Conservation (phyloP, 2,888 invertebrate genomes). For the Maniola hyperantus region DNA sequence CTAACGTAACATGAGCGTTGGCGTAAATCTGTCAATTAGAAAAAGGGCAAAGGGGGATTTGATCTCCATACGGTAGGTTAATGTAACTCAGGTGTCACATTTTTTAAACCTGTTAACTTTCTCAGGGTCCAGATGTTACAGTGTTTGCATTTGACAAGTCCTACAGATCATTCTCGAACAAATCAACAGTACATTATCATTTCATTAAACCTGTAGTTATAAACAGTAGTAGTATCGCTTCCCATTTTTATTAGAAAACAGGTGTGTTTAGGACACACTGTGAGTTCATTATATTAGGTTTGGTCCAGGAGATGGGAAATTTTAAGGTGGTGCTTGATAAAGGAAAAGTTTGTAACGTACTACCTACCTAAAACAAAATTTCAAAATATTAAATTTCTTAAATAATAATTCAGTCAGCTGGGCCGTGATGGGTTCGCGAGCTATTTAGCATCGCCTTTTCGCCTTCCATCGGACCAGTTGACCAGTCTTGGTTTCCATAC, state of each 20-base stretch:
- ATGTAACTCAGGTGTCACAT: no score
- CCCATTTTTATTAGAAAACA: constrained; percentile 50
- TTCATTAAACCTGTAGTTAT: constrained; percentile 55
- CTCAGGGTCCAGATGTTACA: background rate
- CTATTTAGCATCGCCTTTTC: no score
- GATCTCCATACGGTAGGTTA: no score
- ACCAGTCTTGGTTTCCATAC: no score
- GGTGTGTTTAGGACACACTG: constrained; percentile 61
- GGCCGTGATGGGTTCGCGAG: no score
- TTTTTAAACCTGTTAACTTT: no score
- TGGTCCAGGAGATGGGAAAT: background rate
- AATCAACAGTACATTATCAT: constrained; percentile 43
- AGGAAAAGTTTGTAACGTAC: background rate
- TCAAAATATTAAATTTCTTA: no score
- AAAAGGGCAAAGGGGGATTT: no score
- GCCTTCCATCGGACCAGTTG: no score
- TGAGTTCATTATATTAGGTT: constrained; percentile 54
- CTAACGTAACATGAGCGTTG: no score
- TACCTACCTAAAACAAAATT: background rate
- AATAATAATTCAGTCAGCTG: no score
- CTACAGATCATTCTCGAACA: constrained; percentile 35
- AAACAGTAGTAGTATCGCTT: constrained; percentile 64
- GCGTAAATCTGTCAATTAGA: no score
- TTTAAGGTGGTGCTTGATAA: background rate
- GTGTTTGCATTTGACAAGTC: constrained; percentile 20